Evolutionary conservation across 92 coral and sea anemone genomes (phyloP).

Genomic region (Palythoa grandiflora): DNA sequence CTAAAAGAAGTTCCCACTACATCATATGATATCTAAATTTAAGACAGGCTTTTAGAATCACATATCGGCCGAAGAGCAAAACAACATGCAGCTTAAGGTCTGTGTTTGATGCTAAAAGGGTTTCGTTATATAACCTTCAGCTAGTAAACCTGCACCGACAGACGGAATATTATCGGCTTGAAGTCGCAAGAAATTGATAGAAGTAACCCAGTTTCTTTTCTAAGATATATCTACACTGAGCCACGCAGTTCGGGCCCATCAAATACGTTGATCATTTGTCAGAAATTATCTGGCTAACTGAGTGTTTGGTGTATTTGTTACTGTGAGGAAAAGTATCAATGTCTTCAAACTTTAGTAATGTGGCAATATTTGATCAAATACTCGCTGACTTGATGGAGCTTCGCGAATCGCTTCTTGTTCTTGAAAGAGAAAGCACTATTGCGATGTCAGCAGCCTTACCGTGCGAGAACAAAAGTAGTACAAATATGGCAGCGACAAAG

Average conservation of each 20-base stretch:
- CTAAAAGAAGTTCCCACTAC: background rate
- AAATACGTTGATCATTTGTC: background rate
- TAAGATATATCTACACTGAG: background rate
- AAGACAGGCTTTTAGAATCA: background rate
- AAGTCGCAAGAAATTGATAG: background rate
- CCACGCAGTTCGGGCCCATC: background rate
- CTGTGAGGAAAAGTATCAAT: background rate
- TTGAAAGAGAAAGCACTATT: slow-evolving; percentile 4
- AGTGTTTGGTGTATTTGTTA: background rate
- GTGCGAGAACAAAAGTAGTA: background rate
- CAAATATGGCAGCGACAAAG: background rate
- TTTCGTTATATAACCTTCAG: background rate
- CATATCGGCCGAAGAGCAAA: too few relatives aligned
- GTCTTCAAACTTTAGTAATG: background rate
- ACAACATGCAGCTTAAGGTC: too few relatives aligned
- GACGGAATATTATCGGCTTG: background rate
- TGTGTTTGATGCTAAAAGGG: too few relatives aligned
- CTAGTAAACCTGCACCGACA: background rate
- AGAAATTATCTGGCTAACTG: background rate
- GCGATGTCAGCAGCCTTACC: background rate
- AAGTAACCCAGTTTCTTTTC: background rate
- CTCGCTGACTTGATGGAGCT: slow-evolving; percentile 6
- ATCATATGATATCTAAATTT: background rate
- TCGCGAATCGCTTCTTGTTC: background rate
- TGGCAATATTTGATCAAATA: slow-evolving; percentile 6